Percentiles rank a stretch among this genome's conserved stretches.
These are phyloP conservation scores for Synanthedon andrenaeformis DNA, from an alignment of 2,888 invertebrate species.

Conservation along the genomic window DNA sequence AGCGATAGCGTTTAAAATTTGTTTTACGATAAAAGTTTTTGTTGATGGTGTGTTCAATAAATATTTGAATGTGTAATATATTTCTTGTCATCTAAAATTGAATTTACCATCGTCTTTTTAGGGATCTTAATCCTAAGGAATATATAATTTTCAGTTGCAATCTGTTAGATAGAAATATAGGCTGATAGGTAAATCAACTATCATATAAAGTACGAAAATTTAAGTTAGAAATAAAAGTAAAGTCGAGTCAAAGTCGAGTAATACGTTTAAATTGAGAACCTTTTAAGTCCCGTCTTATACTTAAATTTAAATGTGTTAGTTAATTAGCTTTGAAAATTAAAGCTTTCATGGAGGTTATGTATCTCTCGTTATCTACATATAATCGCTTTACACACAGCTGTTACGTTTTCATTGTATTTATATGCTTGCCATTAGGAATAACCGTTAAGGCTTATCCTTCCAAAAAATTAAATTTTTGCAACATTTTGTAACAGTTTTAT, in stretches of 20 bases:
- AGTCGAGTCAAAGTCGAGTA: background rate
- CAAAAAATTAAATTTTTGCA: no score
- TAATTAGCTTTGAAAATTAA: constrained; percentile 18
- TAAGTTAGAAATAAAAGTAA: no score
- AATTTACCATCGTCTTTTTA: background rate
- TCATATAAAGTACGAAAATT: no score
- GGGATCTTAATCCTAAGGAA: no score
- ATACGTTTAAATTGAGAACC: background rate
- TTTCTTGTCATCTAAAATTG: background rate
- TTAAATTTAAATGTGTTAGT: constrained; percentile 8
- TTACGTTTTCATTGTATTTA: constrained; percentile 4
- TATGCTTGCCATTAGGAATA: constrained; percentile 1
- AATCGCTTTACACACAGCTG: constrained; percentile 10
- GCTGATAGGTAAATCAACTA: no score
- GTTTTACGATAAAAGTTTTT: background rate
- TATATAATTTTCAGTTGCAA: no score
- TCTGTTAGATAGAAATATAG: no score
- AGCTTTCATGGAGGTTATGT: constrained; percentile 11
- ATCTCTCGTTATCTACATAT: constrained; percentile 12
- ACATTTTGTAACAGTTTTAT: no score
- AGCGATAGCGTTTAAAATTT: constrained; percentile 4
- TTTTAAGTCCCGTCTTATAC: no score
- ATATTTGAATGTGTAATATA: background rate
- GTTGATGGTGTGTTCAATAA: no score
- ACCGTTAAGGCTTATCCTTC: no score